These are phyloP conservation scores for Alosa sapidissima DNA, from an alignment of 2,797 vertebrate species.

Conservation along the genomic window DNA sequence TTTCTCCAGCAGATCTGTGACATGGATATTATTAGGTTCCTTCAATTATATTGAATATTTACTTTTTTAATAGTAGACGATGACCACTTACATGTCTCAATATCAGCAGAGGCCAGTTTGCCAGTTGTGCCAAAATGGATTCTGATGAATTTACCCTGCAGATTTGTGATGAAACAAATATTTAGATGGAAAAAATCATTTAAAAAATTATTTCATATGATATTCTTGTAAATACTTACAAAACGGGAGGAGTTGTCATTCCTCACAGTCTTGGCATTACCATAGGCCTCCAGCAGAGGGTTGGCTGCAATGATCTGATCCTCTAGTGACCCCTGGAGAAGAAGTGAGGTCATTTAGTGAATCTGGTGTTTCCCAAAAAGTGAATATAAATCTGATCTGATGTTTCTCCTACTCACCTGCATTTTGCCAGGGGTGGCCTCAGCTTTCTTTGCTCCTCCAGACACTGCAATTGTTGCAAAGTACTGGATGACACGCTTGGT, in stretches of 20 bases:
- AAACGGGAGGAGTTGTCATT: too few species aligned
- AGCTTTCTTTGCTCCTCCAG: constrained; percentile 54
- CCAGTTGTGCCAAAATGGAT: constrained; percentile 36
- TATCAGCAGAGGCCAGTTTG: constrained; percentile 40
- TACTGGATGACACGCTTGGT: constrained; percentile 85
- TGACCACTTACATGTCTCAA: constrained; percentile 35
- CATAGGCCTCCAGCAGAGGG: too few species aligned
- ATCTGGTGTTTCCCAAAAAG: too few species aligned
- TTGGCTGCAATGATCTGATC: too few species aligned
- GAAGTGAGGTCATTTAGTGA: too few species aligned
- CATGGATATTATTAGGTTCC: too few species aligned
- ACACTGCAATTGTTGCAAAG: constrained; percentile 81
- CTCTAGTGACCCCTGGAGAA: too few species aligned
- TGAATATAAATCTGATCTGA: background rate
- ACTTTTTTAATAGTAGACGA: background rate
- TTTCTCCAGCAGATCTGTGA: constrained; percentile 77
- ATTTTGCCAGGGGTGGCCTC: constrained; percentile 71
- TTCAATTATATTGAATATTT: background rate
- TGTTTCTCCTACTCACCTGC: constrained; percentile 60
- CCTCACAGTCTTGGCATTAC: too few species aligned
- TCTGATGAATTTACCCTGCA: constrained; percentile 40
- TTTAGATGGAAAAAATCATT: too few species aligned
- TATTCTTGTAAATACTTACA: too few species aligned
- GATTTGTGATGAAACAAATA: too few species aligned
- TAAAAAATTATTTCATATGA: too few species aligned